Conservation (phyloP, 2,113 vertebrate species). For the Anser cygnoides region DNA sequence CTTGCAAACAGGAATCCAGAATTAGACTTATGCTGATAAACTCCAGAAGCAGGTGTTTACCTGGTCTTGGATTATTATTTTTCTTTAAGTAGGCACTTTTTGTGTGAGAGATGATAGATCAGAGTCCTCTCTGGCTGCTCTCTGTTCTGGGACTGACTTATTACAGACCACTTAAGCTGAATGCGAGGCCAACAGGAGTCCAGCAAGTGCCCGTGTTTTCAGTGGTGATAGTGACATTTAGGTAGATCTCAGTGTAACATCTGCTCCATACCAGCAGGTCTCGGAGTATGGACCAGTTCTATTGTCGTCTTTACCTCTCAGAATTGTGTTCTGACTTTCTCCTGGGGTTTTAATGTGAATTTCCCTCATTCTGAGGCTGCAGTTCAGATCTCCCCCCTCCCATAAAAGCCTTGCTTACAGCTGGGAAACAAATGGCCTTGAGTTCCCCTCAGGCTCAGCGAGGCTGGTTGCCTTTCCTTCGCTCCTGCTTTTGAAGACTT, state of each 20-base stretch:
- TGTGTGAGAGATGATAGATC: not conserved
- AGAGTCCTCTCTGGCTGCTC: not conserved
- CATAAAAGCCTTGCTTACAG: not conserved
- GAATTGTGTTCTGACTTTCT: slow-evolving; percentile 10
- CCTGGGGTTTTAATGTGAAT: slow-evolving; percentile 43
- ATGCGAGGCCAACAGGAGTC: not conserved
- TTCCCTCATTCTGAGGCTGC: not conserved
- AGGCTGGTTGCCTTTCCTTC: not conserved
- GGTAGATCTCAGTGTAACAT: not conserved
- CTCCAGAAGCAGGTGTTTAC: not conserved
- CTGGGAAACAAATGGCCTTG: not conserved
- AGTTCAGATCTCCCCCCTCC: not conserved
- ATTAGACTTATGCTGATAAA: not conserved
- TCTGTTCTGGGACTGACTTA: not conserved
- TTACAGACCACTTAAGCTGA: not conserved
- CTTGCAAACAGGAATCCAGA: not conserved
- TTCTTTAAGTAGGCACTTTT: not conserved
- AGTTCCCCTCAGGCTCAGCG: not conserved
- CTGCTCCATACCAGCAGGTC: not conserved
- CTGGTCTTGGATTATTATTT: not conserved
- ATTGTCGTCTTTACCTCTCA: slow-evolving; percentile 2
- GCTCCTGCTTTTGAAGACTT: not conserved
- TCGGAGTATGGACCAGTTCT: not conserved
- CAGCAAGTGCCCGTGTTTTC: not conserved
- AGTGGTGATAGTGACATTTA: not conserved